These are phyloP conservation scores for Ctenodactylus gundi DNA, from an alignment of 2,113 vertebrate genomes.

Conservation along the genomic window DNA sequence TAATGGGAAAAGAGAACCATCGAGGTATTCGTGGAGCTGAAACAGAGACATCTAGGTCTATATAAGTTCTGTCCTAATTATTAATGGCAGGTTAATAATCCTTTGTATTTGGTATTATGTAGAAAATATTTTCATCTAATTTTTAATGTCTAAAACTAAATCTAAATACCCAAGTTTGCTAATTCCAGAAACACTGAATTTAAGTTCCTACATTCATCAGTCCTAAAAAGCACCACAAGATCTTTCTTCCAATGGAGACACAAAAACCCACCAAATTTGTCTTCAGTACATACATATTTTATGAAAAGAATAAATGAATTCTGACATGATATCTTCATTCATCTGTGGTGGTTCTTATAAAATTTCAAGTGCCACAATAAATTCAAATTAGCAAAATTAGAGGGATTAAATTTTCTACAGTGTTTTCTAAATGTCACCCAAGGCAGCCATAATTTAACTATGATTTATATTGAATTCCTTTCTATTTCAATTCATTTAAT, in stretches of 20 bases:
- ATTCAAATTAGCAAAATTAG: slow-evolving; percentile 43
- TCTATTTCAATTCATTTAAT: slow-evolving; percentile 36
- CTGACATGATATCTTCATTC: background rate
- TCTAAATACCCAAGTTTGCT: background rate
- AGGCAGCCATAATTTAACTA: slow-evolving; percentile 12
- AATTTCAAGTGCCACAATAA: slow-evolving; percentile 27
- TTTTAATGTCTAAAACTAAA: slow-evolving; percentile 11
- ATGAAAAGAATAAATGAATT: background rate
- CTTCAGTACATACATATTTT: slow-evolving; percentile 10
- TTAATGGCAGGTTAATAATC: background rate
- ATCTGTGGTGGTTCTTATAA: background rate
- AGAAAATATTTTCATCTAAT: background rate
- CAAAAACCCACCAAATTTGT: background rate
- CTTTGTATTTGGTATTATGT: background rate
- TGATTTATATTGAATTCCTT: slow-evolving; percentile 11
- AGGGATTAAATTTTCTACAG: background rate
- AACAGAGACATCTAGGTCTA: background rate
- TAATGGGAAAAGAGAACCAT: slow-evolving; percentile 22
- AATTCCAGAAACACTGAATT: background rate
- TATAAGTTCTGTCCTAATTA: background rate
- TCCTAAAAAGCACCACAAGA: background rate
- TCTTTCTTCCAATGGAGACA: background rate
- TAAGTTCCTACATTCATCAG: background rate
- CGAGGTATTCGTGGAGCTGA: background rate
- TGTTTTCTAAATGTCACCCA: background rate